Evolutionary conservation across 2,888 invertebrate species (phyloP).

Genomic region (Meghimatium bilineatum): DNA sequence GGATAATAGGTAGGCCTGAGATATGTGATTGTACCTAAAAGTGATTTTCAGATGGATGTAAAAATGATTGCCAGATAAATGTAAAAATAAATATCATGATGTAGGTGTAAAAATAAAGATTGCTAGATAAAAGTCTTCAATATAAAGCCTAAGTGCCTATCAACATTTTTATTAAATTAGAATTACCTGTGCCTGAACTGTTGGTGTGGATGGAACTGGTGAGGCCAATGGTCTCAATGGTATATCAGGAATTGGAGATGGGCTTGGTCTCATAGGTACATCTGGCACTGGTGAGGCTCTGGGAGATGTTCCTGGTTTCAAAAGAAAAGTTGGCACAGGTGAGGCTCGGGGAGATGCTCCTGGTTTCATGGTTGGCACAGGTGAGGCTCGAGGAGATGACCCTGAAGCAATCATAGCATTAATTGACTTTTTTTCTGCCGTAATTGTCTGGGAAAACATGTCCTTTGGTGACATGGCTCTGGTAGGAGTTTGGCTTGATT

Average conservation of each 20-base stretch:
- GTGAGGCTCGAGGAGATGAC: conserved; percentile 4
- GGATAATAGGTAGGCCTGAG: too few relatives aligned
- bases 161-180: background rate
- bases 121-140: background rate
- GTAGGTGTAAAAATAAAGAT: too few relatives aligned
- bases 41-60: too few relatives aligned
- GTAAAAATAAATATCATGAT: too few relatives aligned
- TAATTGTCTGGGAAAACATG: conserved; percentile 61
- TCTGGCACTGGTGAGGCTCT: conserved; percentile 1
- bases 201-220: conserved; percentile 37
- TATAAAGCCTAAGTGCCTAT: background rate
- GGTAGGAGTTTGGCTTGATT: conserved; percentile 8
- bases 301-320: background rate
- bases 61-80: too few relatives aligned
- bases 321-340: background rate
- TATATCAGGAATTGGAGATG: background rate
- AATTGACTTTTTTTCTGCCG: conserved; percentile 63
- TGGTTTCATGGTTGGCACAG: background rate
- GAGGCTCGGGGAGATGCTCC: conserved; percentile 14
- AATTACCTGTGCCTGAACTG: conserved; percentile 15
- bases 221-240: background rate
- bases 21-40: too few relatives aligned
- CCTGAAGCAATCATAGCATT: conserved; percentile 60
- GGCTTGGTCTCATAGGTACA: background rate
- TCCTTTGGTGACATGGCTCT: conserved; percentile 61